Evolutionary conservation across 1,140 invertebrate genomes (phyloP).

Genomic region (Camponotus pennsylvanicus): DNA sequence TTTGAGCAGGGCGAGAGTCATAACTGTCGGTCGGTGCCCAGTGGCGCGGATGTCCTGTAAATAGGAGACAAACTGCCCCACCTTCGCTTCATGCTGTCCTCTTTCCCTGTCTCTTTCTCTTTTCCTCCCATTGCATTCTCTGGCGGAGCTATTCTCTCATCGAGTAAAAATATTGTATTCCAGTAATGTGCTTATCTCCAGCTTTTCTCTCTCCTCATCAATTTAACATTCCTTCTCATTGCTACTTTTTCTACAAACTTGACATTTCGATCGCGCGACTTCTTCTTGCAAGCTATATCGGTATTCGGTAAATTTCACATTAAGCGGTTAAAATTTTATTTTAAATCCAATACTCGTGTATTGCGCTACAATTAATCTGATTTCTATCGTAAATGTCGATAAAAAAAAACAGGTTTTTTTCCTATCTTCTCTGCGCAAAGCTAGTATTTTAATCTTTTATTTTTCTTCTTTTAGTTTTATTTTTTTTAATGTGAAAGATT

Average conservation of each 20-base stretch:
- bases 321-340: not conserved
- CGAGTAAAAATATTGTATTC: constrained; percentile 11
- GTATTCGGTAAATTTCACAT: not conserved
- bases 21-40: constrained; percentile 81
- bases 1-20: constrained; percentile 77
- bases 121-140: not conserved
- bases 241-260: constrained; percentile 3
- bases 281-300: not conserved
- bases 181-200: constrained; percentile 14
- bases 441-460: not conserved
- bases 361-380: not conserved
- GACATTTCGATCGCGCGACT: constrained; percentile 1
- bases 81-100: not conserved
- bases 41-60: constrained; percentile 82
- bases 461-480: not conserved
- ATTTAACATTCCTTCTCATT: constrained; percentile 24
- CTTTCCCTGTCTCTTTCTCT: not conserved
- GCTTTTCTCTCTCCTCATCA: constrained; percentile 4
- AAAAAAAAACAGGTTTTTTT: not conserved
- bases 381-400: not conserved
- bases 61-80: constrained; percentile 62
- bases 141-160: not conserved
- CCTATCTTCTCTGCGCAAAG: not conserved
- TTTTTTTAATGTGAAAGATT: constrained; percentile 19
- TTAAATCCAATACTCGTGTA: not conserved